A percentile compares a stretch with the other conserved stretches of the same genome.
Evolutionary conservation across 92 coral and sea anemone species (phyloP).

Genomic region (Metridium senile): DNA sequence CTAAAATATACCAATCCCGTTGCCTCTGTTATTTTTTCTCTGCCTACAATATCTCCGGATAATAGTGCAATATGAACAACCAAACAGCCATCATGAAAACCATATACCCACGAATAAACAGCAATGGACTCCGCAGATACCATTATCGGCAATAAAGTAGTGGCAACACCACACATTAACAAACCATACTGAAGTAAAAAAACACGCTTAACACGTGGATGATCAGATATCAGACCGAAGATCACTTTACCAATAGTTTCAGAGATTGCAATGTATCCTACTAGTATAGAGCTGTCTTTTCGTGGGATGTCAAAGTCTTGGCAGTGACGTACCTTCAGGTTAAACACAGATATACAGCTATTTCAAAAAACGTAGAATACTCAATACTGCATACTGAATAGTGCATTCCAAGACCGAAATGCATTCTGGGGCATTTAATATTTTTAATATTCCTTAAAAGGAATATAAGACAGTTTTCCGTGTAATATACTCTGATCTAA

Average conservation of each 20-base stretch:
- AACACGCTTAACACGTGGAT: constrained; percentile 76
- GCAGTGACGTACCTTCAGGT: constrained; percentile 72
- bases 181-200: constrained; percentile 54
- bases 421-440: too few relatives aligned
- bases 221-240: constrained; percentile 72
- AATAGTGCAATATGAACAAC: constrained; percentile 62
- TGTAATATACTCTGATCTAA: too few relatives aligned
- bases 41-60: constrained; percentile 68
- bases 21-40: constrained; percentile 60
- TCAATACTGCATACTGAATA: too few relatives aligned
- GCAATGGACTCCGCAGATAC: constrained; percentile 47
- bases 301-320: constrained; percentile 69
- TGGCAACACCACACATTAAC: constrained; percentile 59
- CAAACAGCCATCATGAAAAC: constrained; percentile 73
- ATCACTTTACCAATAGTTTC: constrained; percentile 74
- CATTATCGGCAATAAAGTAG: constrained; percentile 67
- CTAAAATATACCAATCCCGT: constrained; percentile 64
- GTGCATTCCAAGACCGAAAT: too few relatives aligned
- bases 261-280: constrained; percentile 78
- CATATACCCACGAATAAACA: constrained; percentile 65
- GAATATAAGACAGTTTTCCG: too few relatives aligned
- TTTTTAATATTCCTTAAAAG: too few relatives aligned
- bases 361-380: too few relatives aligned
- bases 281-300: constrained; percentile 55
- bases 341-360: too few relatives aligned